Conservation (phyloP, 2,113 vertebrate species). For the Aegithalos caudatus region DNA sequence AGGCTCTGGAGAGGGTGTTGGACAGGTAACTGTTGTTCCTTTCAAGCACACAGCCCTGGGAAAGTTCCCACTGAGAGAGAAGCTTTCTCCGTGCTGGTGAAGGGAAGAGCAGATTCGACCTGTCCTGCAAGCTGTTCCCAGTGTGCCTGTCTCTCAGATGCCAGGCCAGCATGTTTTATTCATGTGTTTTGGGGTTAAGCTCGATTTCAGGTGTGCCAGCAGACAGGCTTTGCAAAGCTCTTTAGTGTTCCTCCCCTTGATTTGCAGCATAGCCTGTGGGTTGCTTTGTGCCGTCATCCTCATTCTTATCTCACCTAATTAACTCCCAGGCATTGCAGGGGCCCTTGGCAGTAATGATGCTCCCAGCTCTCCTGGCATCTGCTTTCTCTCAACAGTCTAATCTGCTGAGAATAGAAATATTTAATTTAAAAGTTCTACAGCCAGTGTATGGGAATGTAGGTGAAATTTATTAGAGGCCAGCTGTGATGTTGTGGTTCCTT, state of each 20-base stretch:
- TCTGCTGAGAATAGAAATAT: slow-evolving; percentile 2
- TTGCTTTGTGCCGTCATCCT: neutral
- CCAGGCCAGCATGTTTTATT: neutral
- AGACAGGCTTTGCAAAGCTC: neutral
- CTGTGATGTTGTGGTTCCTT: neutral
- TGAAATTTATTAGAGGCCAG: neutral
- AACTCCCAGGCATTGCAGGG: neutral
- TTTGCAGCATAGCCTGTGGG: neutral
- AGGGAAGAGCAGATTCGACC: neutral
- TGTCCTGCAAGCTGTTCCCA: neutral
- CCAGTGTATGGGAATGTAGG: neutral
- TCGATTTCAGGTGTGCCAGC: neutral
- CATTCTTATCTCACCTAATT: neutral
- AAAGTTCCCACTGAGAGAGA: neutral
- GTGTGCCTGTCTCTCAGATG: neutral
- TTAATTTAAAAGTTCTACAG: neutral
- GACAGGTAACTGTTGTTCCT: neutral
- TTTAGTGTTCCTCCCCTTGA: neutral
- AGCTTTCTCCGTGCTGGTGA: neutral
- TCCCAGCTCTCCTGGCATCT: slow-evolving; percentile 24
- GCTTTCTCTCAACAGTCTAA: neutral
- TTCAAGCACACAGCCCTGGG: neutral
- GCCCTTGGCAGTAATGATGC: neutral
- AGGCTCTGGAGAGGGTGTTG: neutral
- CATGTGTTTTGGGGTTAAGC: neutral